Base-by-base conservation (phyloP, 2,113 vertebrate species). In the Melanotaenia duboulayi region DNA sequence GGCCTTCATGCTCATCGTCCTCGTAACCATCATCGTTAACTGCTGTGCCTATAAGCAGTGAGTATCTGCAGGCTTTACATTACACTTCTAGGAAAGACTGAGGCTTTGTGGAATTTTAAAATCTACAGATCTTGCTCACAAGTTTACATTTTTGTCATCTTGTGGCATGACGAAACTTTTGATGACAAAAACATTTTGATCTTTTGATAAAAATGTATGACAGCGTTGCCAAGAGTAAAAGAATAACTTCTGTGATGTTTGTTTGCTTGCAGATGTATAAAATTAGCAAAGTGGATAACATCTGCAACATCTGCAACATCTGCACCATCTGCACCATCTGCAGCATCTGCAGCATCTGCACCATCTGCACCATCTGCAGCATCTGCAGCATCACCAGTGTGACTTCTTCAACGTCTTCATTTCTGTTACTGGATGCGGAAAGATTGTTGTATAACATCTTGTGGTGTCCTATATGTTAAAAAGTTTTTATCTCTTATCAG, bases 21-120 rank as follows among this genome's bases (percentile, higher is more conserved):
- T 71, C 42, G 39, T 94, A 46, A 10, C 13, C 39, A 23, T 71
- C 11, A 0, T 75, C 0, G 2, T 87, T 37, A 90, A 19, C 78
- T 89, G 85, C 75, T 70, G 76, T 7, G n/a, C 48, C 35, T 23
- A 12, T 7, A 90, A 50, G 67, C 93, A 74, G 94, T 93, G 80
- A 79, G 81, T 44, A n/a, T 44, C 23, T 28, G 16, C 17, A 20
- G 32, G 22, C 7, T 62, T 60, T 62, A 39, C 13, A 7, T 0
- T 20, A 19, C 13, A 50, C 25, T 14, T 48, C 0, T 63, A 28
- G 1, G 3, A n/a, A 28, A 64, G 11, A 35, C 28, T 7, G 16
- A 8, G 11, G n/a, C 11, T 4, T 19, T 37, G 37, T 1, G 13
- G 32, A 6, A 11, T 20, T 12, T 11, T n/a, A 4, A 22, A 11